Percentiles rank a stretch among this genome's conserved stretches.
phyloP scores from a whole-genome alignment of 2,113 vertebrate genomes.

The Mobula hypostoma region DNA sequence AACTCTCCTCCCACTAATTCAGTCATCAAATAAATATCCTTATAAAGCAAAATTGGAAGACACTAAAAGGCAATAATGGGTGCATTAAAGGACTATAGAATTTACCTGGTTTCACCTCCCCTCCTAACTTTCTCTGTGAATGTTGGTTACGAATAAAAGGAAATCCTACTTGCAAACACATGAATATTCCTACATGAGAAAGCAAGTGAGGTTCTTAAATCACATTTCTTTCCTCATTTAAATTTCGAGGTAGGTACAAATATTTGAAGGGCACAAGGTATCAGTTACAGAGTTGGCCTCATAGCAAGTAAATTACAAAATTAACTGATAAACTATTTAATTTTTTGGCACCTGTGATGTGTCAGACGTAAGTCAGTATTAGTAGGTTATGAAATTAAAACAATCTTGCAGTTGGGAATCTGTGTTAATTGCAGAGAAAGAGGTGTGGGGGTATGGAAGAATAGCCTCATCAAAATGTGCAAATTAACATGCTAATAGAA shows the following conservation, averaged over 20 bases:
- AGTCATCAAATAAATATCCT: background rate
- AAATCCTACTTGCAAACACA: background rate
- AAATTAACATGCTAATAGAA: background rate
- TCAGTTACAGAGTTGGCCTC: background rate
- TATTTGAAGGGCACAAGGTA: background rate
- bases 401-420: background rate
- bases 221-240: background rate
- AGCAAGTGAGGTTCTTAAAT: background rate
- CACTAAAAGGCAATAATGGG: background rate
- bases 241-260: background rate
- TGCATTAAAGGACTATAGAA: background rate
- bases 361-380: background rate
- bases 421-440: background rate
- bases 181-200: background rate
- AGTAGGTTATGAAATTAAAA: background rate
- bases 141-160: background rate
- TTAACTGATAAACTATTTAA: background rate
- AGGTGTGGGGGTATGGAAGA: background rate
- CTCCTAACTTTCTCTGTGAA: background rate
- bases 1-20: background rate
- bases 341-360: background rate
- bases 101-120: no score
- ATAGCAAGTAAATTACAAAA: background rate
- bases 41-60: background rate
- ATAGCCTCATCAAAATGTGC: background rate